A percentile compares a stretch with the other conserved stretches of the same genome.
phyloP scores from a whole-genome alignment of 2,797 vertebrate species.

The Benthosema pterotum region DNA sequence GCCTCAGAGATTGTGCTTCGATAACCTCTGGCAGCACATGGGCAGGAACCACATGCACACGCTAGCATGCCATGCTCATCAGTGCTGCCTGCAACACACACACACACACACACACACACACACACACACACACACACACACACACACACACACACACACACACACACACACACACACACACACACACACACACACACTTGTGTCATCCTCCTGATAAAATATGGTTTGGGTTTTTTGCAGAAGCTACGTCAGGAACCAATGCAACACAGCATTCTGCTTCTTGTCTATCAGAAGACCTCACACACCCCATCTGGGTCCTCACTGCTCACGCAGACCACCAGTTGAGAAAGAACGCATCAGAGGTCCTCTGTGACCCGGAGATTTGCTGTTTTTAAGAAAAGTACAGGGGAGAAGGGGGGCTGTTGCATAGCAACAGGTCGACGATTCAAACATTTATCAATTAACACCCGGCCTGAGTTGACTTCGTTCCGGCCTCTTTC shows the following conservation, averaged over 20 bases:
- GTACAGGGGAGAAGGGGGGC: neutral
- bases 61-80: no score
- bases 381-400: no score
- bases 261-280: no score
- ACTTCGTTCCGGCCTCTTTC: neutral
- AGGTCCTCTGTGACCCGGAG: no score
- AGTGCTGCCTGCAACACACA: no score
- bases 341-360: no score
- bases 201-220: neutral
- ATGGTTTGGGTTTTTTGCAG: no score
- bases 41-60: neutral
- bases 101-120: neutral
- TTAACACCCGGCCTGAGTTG: neutral
- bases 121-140: conserved; percentile 8
- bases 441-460: neutral
- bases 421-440: neutral
- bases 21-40: conserved; percentile 19
- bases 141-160: conserved; percentile 8
- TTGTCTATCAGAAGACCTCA: no score
- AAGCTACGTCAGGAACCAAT: no score
- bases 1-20: neutral
- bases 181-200: conserved; percentile 1
- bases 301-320: no score
- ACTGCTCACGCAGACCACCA: no score
- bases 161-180: neutral